These are phyloP conservation scores for Meliscaeva auricollis DNA, from an alignment of 2,888 invertebrate genomes.

Conservation along the genomic window DNA sequence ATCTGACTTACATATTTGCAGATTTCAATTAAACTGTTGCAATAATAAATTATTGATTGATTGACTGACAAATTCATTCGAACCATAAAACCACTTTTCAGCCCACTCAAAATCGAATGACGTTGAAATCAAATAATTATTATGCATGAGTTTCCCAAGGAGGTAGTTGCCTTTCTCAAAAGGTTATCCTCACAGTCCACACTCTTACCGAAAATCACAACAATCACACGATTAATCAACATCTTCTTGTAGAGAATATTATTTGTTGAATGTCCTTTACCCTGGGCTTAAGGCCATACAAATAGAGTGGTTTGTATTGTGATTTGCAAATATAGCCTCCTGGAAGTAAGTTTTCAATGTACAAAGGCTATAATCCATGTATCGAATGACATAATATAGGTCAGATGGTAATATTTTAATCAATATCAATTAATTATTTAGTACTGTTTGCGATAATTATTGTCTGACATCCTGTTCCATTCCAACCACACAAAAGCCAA, in stretches of 20 bases:
- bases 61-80: background rate
- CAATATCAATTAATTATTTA: background rate
- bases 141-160: background rate
- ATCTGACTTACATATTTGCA: too few relatives aligned
- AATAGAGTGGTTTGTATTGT: background rate
- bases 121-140: background rate
- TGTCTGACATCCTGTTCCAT: background rate
- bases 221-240: conserved; percentile 4
- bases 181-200: background rate
- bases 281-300: background rate
- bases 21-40: too few relatives aligned
- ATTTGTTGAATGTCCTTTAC: background rate
- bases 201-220: background rate
- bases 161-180: background rate
- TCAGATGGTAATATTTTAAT: background rate
- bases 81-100: conserved; percentile 2
- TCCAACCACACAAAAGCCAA: background rate
- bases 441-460: background rate
- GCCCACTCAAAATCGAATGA: background rate
- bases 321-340: background rate
- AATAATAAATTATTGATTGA: too few relatives aligned
- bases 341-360: too few relatives aligned
- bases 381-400: background rate
- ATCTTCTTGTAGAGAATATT: background rate
- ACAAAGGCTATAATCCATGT: background rate